Evolutionary conservation across 2,797 vertebrate genomes (phyloP).

Genomic region (Chromis chromis): DNA sequence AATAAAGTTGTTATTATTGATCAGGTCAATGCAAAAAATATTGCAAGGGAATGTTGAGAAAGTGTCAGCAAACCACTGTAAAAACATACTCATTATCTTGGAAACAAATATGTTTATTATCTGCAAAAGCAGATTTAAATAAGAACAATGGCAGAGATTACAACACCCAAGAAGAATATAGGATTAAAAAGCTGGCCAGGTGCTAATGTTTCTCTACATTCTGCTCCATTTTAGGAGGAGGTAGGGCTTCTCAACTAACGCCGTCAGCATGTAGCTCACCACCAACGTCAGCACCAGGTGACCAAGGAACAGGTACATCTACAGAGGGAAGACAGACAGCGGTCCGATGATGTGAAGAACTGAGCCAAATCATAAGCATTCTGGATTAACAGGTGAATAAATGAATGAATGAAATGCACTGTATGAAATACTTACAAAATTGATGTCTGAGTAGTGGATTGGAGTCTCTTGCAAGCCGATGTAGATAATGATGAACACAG

Average conservation of each 20-base stretch:
- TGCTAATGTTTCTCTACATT: conserved; percentile 33
- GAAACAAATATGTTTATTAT: not conserved
- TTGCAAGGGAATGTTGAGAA: no score
- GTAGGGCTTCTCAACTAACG: conserved; percentile 87
- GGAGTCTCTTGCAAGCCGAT: conserved; percentile 86
- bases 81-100: not conserved
- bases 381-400: not conserved
- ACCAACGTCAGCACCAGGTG: conserved; percentile 82
- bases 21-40: no score
- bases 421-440: conserved; percentile 83
- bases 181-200: not conserved
- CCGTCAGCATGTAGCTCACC: conserved; percentile 79
- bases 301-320: conserved; percentile 89
- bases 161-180: conserved; percentile 10
- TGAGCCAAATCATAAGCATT: not conserved
- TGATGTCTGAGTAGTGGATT: conserved; percentile 87
- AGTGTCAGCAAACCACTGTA: no score
- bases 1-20: no score
- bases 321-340: conserved; percentile 22
- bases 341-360: not conserved
- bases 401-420: not conserved
- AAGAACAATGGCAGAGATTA: not conserved
- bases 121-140: not conserved
- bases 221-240: conserved; percentile 71
- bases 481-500: conserved; percentile 86